A percentile compares a stretch with the other conserved stretches of the same genome.
These are phyloP conservation scores for Portunus trituberculatus DNA, from an alignment of 1,140 invertebrate genomes.

Conservation along the genomic window DNA sequence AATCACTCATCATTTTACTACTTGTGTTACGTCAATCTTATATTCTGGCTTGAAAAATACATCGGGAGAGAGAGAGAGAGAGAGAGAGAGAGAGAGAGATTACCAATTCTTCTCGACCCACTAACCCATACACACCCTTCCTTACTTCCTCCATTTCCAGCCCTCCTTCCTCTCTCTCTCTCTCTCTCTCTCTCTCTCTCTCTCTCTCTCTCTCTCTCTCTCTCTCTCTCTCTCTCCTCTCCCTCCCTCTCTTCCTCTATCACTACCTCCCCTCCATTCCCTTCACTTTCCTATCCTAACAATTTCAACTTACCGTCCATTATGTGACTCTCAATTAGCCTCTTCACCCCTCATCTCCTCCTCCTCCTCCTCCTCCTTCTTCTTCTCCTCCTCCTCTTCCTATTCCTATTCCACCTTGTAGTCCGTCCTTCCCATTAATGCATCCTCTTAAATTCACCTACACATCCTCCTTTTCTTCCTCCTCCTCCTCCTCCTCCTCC, in stretches of 20 bases:
- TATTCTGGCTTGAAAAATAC: too few species aligned
- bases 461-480: not conserved
- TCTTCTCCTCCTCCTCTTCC: not conserved
- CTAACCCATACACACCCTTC: not conserved
- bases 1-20: too few species aligned
- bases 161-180: not conserved
- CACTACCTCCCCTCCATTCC: too few species aligned
- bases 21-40: too few species aligned
- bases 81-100: too few species aligned
- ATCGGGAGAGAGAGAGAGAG: too few species aligned
- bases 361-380: too few species aligned
- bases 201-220: not conserved
- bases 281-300: not conserved
- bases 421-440: not conserved
- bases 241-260: not conserved
- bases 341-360: not conserved
- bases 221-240: not conserved
- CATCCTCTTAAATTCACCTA: not conserved
- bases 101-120: too few species aligned
- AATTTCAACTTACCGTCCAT: not conserved
- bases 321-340: not conserved
- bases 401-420: not conserved
- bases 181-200: not conserved
- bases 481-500: not conserved
- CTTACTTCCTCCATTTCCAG: conserved; percentile 32